These are phyloP conservation scores for Lytechinus variegatus DNA, from an alignment of 35 echinoderm and acorn worm genomes.

Conservation along the genomic window DNA sequence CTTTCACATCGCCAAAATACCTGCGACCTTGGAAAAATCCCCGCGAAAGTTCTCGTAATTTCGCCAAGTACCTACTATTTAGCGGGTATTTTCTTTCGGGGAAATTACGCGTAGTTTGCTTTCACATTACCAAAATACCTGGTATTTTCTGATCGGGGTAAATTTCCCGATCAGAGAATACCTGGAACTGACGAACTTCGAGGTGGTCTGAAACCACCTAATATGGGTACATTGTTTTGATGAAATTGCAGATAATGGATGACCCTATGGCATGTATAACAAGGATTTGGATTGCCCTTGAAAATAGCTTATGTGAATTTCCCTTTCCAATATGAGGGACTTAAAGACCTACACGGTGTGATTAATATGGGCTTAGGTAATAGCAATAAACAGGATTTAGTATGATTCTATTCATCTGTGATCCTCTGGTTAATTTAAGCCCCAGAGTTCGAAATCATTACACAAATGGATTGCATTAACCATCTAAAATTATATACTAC, in stretches of 20 bases:
- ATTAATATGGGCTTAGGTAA: not conserved
- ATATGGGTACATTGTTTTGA: not conserved
- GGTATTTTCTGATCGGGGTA: too few species aligned
- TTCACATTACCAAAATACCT: too few species aligned
- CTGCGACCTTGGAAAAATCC: too few species aligned
- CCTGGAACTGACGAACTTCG: too few species aligned
- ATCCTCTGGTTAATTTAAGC: not conserved
- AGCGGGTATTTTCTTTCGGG: too few species aligned
- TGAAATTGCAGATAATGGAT: not conserved
- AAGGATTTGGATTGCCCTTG: not conserved
- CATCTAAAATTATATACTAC: too few species aligned
- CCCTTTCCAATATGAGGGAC: not conserved
- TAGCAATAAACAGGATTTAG: not conserved
- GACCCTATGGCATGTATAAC: not conserved
- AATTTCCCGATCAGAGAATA: too few species aligned
- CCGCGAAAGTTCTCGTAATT: too few species aligned
- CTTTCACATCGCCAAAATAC: too few species aligned
- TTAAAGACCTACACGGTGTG: not conserved
- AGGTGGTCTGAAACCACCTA: too few species aligned
- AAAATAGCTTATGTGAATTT: not conserved
- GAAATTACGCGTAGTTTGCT: too few species aligned
- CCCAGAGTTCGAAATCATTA: not conserved
- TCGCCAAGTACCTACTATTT: too few species aligned
- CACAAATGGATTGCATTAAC: not conserved
- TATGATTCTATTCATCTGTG: not conserved